Evolutionary conservation across 2,797 vertebrate species (phyloP).

Genomic region (Carapus acus): DNA sequence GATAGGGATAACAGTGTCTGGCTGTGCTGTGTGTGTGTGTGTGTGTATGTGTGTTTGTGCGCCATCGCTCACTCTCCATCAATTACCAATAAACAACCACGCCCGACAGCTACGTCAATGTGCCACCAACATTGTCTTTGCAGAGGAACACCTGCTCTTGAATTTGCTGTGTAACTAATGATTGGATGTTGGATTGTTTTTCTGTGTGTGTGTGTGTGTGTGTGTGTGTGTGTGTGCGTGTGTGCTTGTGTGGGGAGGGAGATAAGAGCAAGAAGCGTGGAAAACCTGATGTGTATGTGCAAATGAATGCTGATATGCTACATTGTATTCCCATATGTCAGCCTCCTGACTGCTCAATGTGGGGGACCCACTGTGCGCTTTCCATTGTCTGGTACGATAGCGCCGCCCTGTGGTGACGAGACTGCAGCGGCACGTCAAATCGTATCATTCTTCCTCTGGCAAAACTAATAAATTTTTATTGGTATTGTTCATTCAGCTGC

Average conservation of each 20-base stretch:
- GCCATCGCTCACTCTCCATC: conserved; percentile 41
- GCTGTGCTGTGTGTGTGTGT: conserved; percentile 44
- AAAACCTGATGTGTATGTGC: conserved; percentile 18
- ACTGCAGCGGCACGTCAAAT: conserved; percentile 15
- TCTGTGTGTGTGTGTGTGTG: no score
- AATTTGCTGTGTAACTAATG: background rate
- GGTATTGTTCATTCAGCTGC: conserved; percentile 7
- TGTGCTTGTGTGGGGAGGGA: conserved; percentile 8
- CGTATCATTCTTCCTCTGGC: conserved; percentile 1
- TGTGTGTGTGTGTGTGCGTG: no score
- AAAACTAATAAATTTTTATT: conserved; percentile 13
- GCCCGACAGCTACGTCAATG: conserved; percentile 7
- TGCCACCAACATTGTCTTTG: background rate
- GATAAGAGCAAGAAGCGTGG: conserved; percentile 9
- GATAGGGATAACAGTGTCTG: conserved; percentile 31
- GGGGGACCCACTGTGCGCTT: background rate
- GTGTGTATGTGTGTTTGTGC: conserved; percentile 37
- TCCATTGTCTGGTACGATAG: conserved; percentile 23
- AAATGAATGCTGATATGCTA: conserved; percentile 12
- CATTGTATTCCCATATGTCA: conserved; percentile 5
- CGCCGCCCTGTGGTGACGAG: conserved; percentile 40
- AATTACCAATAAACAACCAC: conserved; percentile 46
- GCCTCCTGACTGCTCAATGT: conserved; percentile 6
- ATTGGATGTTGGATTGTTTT: background rate
- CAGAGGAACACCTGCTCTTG: conserved; percentile 7